Evolutionary conservation across 2,888 invertebrate genomes (phyloP).

Genomic region (Sepiola atlantica): DNA sequence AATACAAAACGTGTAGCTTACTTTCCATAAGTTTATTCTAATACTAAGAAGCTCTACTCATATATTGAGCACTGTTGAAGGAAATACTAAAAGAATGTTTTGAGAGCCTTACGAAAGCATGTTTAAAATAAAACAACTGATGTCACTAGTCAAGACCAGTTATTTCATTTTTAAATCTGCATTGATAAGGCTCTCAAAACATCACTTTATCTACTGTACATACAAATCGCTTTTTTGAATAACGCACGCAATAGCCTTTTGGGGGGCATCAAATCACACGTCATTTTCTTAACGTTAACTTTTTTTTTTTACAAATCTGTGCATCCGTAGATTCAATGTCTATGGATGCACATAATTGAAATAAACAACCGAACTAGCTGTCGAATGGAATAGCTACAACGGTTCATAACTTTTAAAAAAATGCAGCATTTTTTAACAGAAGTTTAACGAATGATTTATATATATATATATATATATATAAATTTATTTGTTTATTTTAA

Average conservation of each 20-base stretch:
- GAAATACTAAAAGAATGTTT: no score
- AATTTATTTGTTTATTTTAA: background rate
- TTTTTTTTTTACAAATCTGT: background rate
- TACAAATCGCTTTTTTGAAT: background rate
- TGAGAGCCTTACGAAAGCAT: no score
- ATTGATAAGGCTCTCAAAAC: no score
- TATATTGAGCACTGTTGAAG: no score
- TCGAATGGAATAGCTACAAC: background rate
- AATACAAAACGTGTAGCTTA: no score
- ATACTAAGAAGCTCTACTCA: no score
- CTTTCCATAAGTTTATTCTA: no score
- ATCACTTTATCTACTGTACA: background rate
- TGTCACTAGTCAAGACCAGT: no score
- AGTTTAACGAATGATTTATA: background rate
- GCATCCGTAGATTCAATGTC: background rate
- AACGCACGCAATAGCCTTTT: background rate
- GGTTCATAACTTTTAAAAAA: background rate
- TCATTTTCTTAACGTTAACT: background rate
- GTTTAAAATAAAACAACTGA: no score
- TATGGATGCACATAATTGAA: conserved; percentile 1
- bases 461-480: background rate
- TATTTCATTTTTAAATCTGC: no score
- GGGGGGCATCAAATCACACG: background rate
- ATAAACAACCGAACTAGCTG: background rate
- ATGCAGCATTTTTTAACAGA: background rate